phyloP scores from a whole-genome alignment of 2,888 invertebrate genomes.

The Himalopsyche anomala region DNA sequence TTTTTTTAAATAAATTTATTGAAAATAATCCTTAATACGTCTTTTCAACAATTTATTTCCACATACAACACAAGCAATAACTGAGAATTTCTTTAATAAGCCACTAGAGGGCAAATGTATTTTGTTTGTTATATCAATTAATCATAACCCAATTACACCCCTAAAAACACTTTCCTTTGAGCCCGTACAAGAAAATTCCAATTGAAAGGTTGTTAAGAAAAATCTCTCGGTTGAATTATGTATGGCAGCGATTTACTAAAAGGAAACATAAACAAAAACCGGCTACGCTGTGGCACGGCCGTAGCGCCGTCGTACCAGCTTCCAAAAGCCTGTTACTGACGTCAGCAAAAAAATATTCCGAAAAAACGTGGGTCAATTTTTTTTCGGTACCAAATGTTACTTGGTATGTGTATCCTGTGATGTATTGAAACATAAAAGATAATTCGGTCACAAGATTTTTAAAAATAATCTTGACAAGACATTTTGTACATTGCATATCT shows the following conservation, averaged over 20 bases:
- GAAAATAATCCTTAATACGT: too few relatives aligned
- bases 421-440: too few relatives aligned
- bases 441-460: too few relatives aligned
- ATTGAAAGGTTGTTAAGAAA: slow-evolving; percentile 31
- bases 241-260: slow-evolving; percentile 42
- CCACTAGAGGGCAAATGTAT: too few relatives aligned
- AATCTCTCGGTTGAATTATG: slow-evolving; percentile 40
- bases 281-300: background rate
- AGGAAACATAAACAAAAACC: slow-evolving; percentile 42
- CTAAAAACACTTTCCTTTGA: slow-evolving; percentile 4
- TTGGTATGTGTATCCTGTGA: background rate
- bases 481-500: too few relatives aligned
- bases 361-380: slow-evolving; percentile 33
- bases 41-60: too few relatives aligned
- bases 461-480: too few relatives aligned
- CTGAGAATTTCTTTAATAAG: too few relatives aligned
- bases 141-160: background rate
- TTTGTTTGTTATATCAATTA: background rate
- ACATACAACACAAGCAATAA: too few relatives aligned
- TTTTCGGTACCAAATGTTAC: background rate
- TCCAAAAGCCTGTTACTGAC: slow-evolving; percentile 33
- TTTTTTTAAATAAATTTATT: too few relatives aligned
- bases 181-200: background rate
- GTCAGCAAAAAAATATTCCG: slow-evolving; percentile 24
- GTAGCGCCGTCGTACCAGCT: slow-evolving; percentile 19